Conservation (phyloP, 2,797 vertebrate genomes). For the Sebastes melanostomus region DNA sequence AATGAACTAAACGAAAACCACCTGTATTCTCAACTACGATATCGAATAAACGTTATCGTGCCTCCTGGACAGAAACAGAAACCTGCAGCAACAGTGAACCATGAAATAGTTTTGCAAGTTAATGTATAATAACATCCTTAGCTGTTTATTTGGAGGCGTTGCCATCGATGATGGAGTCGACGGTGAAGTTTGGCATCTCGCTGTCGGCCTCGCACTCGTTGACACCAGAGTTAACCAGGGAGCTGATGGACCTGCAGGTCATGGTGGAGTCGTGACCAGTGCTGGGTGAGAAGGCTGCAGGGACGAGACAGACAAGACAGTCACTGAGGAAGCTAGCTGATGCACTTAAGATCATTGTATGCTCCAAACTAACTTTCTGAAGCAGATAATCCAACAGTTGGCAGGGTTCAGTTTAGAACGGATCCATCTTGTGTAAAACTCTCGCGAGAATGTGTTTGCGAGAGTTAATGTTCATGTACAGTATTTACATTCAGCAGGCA, state of each 20-base stretch:
- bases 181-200: slow-evolving; percentile 79
- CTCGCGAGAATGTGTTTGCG: too few relatives aligned
- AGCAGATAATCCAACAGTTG: neutral
- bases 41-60: neutral
- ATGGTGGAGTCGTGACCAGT: slow-evolving; percentile 84
- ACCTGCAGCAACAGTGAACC: slow-evolving; percentile 3
- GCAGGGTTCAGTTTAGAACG: too few relatives aligned
- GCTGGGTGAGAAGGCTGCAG: slow-evolving; percentile 85
- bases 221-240: slow-evolving; percentile 78
- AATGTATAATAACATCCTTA: neutral
- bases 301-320: slow-evolving; percentile 36
- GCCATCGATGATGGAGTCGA: slow-evolving; percentile 80
- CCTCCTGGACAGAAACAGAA: neutral
- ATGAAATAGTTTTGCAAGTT: neutral
- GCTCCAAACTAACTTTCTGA: neutral
- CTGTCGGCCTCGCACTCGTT: slow-evolving; percentile 83
- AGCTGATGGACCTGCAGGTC: slow-evolving; percentile 84
- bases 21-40: neutral
- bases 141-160: slow-evolving; percentile 68
- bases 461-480: too few relatives aligned
- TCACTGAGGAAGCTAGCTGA: neutral
- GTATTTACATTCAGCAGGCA: too few relatives aligned
- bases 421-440: too few relatives aligned
- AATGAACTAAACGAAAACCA: neutral
- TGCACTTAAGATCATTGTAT: neutral